Evolutionary conservation across 2,113 vertebrate species (phyloP), one percentile per base, ranked within the genome.

Genomic region (Eurypyga helias): DNA sequence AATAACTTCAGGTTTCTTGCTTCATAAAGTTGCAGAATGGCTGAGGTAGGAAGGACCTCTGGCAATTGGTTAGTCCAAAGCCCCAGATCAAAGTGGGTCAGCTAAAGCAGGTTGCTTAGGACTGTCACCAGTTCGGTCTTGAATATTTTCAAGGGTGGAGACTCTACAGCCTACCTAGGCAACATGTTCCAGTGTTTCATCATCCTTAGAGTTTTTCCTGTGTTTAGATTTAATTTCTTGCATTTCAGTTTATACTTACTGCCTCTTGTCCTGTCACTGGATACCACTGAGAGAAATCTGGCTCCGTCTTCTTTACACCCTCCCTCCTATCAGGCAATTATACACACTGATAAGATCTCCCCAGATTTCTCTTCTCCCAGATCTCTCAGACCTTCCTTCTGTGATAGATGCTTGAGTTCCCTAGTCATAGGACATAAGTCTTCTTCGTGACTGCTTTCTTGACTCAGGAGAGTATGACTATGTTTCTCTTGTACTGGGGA

Each of bases 401-500:
- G 23, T 18, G 25, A 70, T 21, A 55, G 48, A 33, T 29, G 15
- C 13, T 60, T 0, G 1, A 34, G 23, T 70, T 11, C 12, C 29
- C 31, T 76, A 61, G 36, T 29, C 11, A 49, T 23, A n/a, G 54
- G n/a, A 14, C 13, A 31, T 41, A 26, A 48, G 2, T 12, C 23
- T 64, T 28, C 45, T 54, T 49, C 54, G 34, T 4, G 24, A 34
- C 28, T 51, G 13, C 18, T 72, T 46, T 6, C 25, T 48, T 14
- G 8, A 0, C 0, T 28, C 1, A 2, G 28, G 49, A 33, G 21
- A 23, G 13, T 11, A 8, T 67, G 21, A 33, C 16, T 18, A 6
- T 8, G 6, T 49, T 10, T 66, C 17, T 52, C 41, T 33, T 17
- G 13, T 20, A 5, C 14, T 51, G 31, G 14, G 14, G 13, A 80